Percentiles rank a stretch among this genome's conserved stretches.
Conservation (phyloP, 2,888 invertebrate genomes). For the Eristalinus aeneus region DNA sequence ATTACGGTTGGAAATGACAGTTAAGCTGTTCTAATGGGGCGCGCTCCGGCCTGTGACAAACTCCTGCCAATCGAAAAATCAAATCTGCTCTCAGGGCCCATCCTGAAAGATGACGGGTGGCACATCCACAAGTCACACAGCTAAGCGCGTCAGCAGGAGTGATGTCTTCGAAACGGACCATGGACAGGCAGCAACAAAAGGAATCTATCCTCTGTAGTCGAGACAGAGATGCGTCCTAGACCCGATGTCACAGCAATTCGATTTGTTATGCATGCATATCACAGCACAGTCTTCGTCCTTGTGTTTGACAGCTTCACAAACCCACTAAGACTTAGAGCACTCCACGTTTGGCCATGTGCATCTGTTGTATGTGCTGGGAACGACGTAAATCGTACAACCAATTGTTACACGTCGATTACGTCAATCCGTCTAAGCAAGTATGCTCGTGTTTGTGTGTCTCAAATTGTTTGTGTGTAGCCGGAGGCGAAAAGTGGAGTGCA, state of each 20-base stretch:
- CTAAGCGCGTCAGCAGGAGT: not conserved
- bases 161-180: not conserved
- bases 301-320: not conserved
- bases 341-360: not conserved
- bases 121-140: not conserved
- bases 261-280: constrained; percentile 38
- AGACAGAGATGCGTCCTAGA: constrained; percentile 5
- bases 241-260: constrained; percentile 43
- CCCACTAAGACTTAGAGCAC: not conserved
- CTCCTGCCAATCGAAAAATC: not conserved
- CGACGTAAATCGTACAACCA: not conserved
- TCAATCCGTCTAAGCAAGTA: not conserved
- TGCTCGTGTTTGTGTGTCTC: not conserved
- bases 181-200: not conserved
- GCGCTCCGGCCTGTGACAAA: no score
- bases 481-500: not conserved
- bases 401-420: constrained; percentile 15
- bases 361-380: not conserved
- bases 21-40: no score
- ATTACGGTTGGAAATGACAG: no score
- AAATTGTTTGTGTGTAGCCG: not conserved
- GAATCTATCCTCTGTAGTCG: not conserved
- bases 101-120: not conserved
- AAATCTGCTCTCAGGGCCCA: not conserved
- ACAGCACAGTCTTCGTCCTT: not conserved